phyloP scores from a whole-genome alignment of 2,113 vertebrate species.

The Lycaon pictus region DNA sequence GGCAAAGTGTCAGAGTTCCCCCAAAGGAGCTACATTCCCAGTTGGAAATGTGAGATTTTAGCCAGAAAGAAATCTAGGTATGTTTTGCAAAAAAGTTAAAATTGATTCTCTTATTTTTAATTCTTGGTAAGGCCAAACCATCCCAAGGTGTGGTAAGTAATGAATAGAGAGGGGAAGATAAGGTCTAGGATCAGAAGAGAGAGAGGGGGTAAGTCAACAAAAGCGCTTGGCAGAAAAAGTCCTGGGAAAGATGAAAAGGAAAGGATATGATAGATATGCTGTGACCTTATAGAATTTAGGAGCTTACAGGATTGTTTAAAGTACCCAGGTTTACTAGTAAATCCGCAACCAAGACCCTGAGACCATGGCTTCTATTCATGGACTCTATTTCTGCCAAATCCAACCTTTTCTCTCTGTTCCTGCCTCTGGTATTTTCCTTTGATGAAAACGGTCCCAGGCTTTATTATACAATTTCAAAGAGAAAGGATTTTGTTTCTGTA shows the following conservation, averaged over 20 bases:
- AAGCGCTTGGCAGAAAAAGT: neutral
- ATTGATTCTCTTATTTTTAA: slow-evolving; percentile 54
- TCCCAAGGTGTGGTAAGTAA: neutral
- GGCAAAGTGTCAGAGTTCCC: slow-evolving; percentile 55
- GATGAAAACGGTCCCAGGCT: slow-evolving; percentile 54
- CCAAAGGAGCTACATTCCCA: neutral
- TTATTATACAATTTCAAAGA: slow-evolving; percentile 63
- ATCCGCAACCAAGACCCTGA: neutral
- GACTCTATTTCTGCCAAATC: slow-evolving; percentile 38
- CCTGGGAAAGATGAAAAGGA: neutral
- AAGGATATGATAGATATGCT: neutral
- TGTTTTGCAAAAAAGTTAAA: slow-evolving; percentile 66
- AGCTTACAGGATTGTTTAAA: slow-evolving; percentile 3
- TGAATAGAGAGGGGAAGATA: neutral
- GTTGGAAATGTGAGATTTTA: slow-evolving; percentile 64
- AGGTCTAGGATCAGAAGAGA: neutral
- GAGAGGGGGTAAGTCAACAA: neutral
- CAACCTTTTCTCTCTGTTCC: neutral
- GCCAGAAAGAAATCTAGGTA: slow-evolving; percentile 45
- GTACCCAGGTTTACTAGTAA: neutral
- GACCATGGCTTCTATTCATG: neutral
- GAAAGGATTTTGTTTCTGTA: slow-evolving; percentile 53
- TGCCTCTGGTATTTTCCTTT: slow-evolving; percentile 59
- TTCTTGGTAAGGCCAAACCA: neutral
- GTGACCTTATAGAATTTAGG: neutral